phyloP scores from a whole-genome alignment of 2,888 invertebrate species.

The Chrysina gloriosa region DNA sequence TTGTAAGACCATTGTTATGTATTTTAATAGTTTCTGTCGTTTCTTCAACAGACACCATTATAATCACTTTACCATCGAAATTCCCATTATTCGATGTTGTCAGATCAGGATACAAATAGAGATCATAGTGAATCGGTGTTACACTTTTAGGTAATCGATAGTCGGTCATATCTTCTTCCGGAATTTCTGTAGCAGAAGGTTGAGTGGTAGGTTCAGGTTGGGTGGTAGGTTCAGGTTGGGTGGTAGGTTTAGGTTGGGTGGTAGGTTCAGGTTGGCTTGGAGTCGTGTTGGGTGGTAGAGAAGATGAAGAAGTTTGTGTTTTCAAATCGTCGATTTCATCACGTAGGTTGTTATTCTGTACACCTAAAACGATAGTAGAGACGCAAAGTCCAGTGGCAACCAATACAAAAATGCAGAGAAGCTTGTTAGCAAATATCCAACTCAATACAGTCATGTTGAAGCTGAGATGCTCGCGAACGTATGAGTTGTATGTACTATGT shows the following conservation, averaged over 20 bases:
- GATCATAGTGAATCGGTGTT: conserved; percentile 74
- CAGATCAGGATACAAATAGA: conserved; percentile 75
- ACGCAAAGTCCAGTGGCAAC: conserved; percentile 65
- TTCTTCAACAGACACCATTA: conserved; percentile 64
- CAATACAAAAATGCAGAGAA: conserved; percentile 60
- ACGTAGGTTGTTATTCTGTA: conserved; percentile 60
- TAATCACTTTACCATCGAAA: conserved; percentile 70
- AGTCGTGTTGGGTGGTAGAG: too few species aligned
- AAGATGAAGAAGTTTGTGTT: too few species aligned
- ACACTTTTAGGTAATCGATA: conserved; percentile 71
- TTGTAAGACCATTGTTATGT: conserved; percentile 72
- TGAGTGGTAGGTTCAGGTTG: conserved; percentile 32
- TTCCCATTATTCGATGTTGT: conserved; percentile 62
- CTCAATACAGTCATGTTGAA: conserved; percentile 48
- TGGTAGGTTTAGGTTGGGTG: conserved; percentile 33
- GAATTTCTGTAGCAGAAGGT: conserved; percentile 32
- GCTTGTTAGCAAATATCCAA: conserved; percentile 59
- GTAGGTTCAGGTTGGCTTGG: too few species aligned
- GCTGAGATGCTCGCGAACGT: neutral
- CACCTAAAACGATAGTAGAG: conserved; percentile 68
- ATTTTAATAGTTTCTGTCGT: conserved; percentile 68
- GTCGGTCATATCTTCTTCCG: conserved; percentile 55
- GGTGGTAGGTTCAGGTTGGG: conserved; percentile 32
- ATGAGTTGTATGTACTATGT: too few species aligned
- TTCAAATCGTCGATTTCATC: conserved; percentile 49